These are phyloP conservation scores for Pluvianellus socialis DNA, from an alignment of 2,113 vertebrate species.

Conservation along the genomic window DNA sequence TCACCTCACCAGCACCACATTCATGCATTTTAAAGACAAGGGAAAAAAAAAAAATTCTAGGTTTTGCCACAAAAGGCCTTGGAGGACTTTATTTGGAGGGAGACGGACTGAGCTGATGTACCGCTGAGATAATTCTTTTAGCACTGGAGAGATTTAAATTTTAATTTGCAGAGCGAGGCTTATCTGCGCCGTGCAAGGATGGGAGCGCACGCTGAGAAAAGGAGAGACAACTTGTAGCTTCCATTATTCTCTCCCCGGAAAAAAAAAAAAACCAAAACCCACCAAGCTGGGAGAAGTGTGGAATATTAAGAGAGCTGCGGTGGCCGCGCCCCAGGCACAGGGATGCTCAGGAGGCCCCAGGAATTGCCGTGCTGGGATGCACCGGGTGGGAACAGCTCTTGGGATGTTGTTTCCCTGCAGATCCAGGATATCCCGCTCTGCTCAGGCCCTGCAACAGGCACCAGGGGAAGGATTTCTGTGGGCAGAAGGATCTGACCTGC, in stretches of 20 bases:
- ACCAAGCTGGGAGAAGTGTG: not conserved
- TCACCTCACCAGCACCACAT: not conserved
- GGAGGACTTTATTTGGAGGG: constrained; percentile 12
- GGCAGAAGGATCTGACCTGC: not conserved
- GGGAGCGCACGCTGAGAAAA: not conserved
- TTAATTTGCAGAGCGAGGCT: constrained; percentile 6
- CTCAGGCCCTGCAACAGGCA: not conserved
- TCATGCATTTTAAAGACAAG: rapidly evolving
- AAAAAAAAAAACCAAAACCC: not conserved
- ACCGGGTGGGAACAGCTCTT: rapidly evolving
- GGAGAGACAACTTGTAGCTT: not conserved
- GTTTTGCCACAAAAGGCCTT: not conserved
- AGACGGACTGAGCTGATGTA: not conserved
- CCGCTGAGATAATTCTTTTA: constrained; percentile 10
- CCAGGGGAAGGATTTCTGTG: not conserved
- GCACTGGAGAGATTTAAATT: constrained; percentile 1
- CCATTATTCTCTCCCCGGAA: not conserved
- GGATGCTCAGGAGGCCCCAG: not conserved
- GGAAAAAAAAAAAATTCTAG: not conserved
- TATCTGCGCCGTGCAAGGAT: not conserved
- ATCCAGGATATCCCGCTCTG: rapidly evolving
- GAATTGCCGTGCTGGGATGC: rapidly evolving
- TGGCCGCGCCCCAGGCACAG: rapidly evolving
- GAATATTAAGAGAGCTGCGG: not conserved
- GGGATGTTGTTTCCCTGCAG: not conserved